Conservation (phyloP, 2,888 invertebrate genomes). For the Caenorhabditis drosophilae region DNA sequence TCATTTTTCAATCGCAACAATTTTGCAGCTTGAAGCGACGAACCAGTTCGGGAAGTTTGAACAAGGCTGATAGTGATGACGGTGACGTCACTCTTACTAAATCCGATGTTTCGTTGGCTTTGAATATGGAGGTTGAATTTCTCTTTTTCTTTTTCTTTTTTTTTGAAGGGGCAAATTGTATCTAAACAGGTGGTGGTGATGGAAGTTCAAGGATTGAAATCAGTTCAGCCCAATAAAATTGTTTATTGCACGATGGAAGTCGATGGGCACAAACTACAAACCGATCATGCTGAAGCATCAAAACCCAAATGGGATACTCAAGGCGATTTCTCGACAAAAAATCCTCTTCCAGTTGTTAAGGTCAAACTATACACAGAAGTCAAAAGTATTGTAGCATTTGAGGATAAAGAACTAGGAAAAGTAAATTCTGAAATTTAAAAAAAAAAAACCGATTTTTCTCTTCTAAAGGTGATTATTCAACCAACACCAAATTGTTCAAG, state of each 20-base stretch:
- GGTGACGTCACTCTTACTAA: conserved; percentile 94
- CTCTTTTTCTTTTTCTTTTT: background rate
- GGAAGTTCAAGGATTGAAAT: conserved; percentile 97
- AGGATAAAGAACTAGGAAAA: conserved; percentile 97
- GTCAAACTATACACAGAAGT: conserved; percentile 94
- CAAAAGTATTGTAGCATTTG: conserved; percentile 93
- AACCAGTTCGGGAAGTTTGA: conserved; percentile 74
- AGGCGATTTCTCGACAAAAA: conserved; percentile 97
- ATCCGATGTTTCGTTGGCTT: conserved; percentile 81
- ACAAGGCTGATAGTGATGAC: conserved; percentile 83
- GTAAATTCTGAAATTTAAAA: conserved; percentile 36
- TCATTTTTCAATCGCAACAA: background rate
- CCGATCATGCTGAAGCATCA: conserved; percentile 98
- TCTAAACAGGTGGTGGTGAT: conserved; percentile 95
- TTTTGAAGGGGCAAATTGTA: conserved; percentile 7
- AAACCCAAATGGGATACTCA: conserved; percentile 98
- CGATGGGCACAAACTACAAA: conserved; percentile 97
- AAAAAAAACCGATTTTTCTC: no score
- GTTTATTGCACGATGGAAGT: conserved; percentile 99
- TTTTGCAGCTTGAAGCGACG: conserved; percentile 68
- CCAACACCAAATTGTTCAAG: conserved; percentile 75
- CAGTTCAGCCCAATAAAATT: conserved; percentile 92
- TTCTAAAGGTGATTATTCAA: conserved; percentile 71
- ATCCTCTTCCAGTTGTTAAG: conserved; percentile 94
- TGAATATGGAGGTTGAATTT: conserved; percentile 82